phyloP scores from a whole-genome alignment of 1,140 invertebrate genomes.

The Whitmania pigra region DNA sequence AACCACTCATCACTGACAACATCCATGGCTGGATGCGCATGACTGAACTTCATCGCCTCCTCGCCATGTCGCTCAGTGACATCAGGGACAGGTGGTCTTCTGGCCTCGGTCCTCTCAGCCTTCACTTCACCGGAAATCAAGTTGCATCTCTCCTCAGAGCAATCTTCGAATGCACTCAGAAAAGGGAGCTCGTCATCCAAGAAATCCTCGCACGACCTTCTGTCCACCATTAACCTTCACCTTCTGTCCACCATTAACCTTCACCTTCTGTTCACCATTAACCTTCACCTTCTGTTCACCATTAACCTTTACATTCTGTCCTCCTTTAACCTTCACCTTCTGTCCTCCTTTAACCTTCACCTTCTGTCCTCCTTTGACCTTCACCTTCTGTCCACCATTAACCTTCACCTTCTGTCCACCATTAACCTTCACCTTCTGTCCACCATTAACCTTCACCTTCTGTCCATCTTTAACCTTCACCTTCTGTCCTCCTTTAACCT shows the following conservation, averaged over 20 bases:
- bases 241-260: no score
- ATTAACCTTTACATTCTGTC: no score
- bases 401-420: no score
- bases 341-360: no score
- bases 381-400: no score
- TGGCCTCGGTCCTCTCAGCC: slow-evolving; percentile 68
- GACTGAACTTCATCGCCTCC: slow-evolving; percentile 63
- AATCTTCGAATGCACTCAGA: slow-evolving; percentile 82
- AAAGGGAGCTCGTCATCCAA: slow-evolving; percentile 57
- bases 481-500: no score
- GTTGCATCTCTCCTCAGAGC: slow-evolving; percentile 68
- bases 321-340: no score
- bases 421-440: no score
- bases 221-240: not conserved
- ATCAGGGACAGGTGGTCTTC: slow-evolving; percentile 76
- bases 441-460: no score
- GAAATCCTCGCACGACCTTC: slow-evolving; percentile 43
- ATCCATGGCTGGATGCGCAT: slow-evolving; percentile 63
- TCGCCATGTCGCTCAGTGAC: slow-evolving; percentile 66
- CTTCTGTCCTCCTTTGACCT: no score
- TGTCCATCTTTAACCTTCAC: no score
- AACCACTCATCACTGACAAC: slow-evolving; percentile 28
- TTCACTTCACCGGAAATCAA: slow-evolving; percentile 64
- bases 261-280: not conserved
- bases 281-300: not conserved